Evolutionary conservation across 2,888 invertebrate genomes (phyloP), one percentile per base, ranked within the genome.

Genomic region (Sussaba pulchella): DNA sequence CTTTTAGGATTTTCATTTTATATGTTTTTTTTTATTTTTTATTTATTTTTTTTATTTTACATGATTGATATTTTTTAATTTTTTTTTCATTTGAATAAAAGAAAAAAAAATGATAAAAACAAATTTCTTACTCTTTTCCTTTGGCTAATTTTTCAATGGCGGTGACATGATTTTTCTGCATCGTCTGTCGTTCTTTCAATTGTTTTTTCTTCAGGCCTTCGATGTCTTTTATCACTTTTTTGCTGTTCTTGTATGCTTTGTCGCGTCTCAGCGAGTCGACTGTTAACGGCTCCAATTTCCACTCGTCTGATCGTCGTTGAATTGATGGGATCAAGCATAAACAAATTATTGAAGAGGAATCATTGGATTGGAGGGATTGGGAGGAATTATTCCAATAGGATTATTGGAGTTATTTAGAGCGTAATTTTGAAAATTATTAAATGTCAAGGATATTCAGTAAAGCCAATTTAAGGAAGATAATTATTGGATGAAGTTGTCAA

Each of bases 141-240:
- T 94, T 94, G n/a, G 93, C 92, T 71, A 94, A 87, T 87, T 94
- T 94, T 81, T 95, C 95, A 67, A 95, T 93, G 19, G 94, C 93
- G 3, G 92, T 87, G 83, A 94, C 93, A 85, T 95, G 94, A 81
- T 91, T 92, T 83, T 94, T 94, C 87, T 95, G 95, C 91, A 95
- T 94, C 17, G 93, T 90, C 54, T 93, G 93, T 54, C 94, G 90
- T 83, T 95, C 95, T 87, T 95, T 95, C 83, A 92, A 92, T 83
- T 95, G 95, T 79, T 93, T 94, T 85, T 95, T 95, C 83, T 93
- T 93, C 91, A 95, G 87, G 6, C 93, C 90, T 64, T 95, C 95
- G 71, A 94, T 78, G 71, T 95, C 95, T 85, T 95, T 95, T 82
- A 93, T 93, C 76, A 95, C 94, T 84, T 95, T 95, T 86, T 95